These are phyloP conservation scores for Falco concolor DNA, from an alignment of 2,797 vertebrate species.

Conservation along the genomic window DNA sequence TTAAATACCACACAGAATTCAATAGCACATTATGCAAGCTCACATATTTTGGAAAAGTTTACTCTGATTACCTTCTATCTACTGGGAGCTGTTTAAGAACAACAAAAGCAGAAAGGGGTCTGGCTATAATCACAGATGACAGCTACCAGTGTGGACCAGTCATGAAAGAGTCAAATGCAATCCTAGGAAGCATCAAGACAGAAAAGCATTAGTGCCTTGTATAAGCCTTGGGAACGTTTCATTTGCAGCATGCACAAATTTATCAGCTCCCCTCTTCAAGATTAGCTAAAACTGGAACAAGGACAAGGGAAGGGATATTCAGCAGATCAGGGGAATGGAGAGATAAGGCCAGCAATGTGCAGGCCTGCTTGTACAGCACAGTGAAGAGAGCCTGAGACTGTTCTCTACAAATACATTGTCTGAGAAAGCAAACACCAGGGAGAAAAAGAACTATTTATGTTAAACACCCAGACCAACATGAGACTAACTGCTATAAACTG, in stretches of 20 bases:
- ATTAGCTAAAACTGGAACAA: not conserved
- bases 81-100: not conserved
- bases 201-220: not conserved
- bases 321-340: not conserved
- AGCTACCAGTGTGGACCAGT: not conserved
- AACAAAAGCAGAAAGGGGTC: not conserved
- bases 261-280: not conserved
- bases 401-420: not conserved
- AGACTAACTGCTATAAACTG: not conserved
- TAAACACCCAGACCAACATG: not conserved
- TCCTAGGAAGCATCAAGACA: not conserved
- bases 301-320: not conserved
- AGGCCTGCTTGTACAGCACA: not conserved
- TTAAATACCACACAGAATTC: not conserved
- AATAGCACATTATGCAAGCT: not conserved
- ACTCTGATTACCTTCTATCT: not conserved
- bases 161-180: not conserved
- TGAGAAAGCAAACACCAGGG: not conserved
- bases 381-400: not conserved
- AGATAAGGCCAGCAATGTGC: not conserved
- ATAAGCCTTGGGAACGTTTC: not conserved
- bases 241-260: not conserved
- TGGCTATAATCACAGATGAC: not conserved
- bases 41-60: not conserved
- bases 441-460: not conserved